Percentiles rank a stretch among this genome's conserved stretches.
Conservation (phyloP, 2,888 invertebrate genomes). For the Anaspis maculata region DNA sequence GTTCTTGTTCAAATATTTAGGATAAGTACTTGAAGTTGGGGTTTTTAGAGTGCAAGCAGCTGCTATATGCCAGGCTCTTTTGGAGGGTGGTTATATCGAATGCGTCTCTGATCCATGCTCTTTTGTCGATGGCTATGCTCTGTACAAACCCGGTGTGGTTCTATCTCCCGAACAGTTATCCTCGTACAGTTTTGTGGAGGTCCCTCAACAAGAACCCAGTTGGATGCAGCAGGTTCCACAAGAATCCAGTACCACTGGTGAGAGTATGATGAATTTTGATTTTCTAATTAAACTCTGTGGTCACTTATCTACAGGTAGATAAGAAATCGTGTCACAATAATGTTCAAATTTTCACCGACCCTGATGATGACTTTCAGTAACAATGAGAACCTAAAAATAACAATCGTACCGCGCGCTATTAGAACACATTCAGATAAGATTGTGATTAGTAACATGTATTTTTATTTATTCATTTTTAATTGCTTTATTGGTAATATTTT, state of each 20-base stretch:
- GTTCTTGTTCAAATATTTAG: not conserved
- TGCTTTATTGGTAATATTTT: no score
- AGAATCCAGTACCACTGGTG: conserved; percentile 30
- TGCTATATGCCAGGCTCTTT: conserved; percentile 67
- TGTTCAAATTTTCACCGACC: no score
- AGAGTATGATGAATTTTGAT: conserved; percentile 1
- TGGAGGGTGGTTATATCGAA: conserved; percentile 70
- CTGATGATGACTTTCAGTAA: no score
- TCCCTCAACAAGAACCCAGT: conserved; percentile 44
- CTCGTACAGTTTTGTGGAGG: conserved; percentile 31
- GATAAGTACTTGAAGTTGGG: not conserved
- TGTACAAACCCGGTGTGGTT: conserved; percentile 43
- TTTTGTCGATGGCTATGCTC: conserved; percentile 44
- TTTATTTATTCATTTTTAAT: no score
- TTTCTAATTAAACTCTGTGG: no score
- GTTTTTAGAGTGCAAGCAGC: conserved; percentile 59
- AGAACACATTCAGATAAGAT: no score
- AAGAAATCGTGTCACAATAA: no score
- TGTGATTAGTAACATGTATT: no score
- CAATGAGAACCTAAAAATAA: no score
- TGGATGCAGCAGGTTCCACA: conserved; percentile 47
- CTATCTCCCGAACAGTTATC: conserved; percentile 30
- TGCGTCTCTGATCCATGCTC: conserved; percentile 49
- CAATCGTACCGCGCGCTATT: no score
- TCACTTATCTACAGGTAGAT: not conserved